These are phyloP conservation scores for Dioctria linearis DNA, from an alignment of 2,888 invertebrate species.

Conservation along the genomic window DNA sequence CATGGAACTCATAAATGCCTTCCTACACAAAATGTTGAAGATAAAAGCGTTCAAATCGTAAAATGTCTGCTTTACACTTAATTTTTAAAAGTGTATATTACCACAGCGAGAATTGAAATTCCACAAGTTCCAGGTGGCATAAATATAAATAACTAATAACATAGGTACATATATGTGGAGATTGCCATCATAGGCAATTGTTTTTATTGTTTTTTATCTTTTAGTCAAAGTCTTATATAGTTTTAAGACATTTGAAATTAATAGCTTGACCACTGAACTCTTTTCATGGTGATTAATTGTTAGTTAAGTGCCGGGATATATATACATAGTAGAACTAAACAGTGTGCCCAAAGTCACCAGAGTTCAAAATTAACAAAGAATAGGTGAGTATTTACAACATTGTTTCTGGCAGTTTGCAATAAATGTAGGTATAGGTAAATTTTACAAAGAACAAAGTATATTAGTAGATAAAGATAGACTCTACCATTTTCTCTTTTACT, in stretches of 20 bases:
- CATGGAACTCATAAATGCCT: slow-evolving; percentile 37
- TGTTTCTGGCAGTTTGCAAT: too few relatives aligned
- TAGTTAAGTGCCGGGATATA: too few relatives aligned
- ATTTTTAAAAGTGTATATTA: not conserved
- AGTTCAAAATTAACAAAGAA: too few relatives aligned
- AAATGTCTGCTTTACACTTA: slow-evolving; percentile 27
- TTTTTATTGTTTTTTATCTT: slow-evolving; percentile 15
- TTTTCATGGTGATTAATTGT: slow-evolving; percentile 4
- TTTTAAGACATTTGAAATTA: slow-evolving; percentile 14
- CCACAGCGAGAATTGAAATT: slow-evolving; percentile 1
- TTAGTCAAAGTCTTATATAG: slow-evolving; percentile 17
- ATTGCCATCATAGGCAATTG: not conserved
- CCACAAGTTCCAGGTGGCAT: slow-evolving; percentile 12
- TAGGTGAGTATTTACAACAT: too few relatives aligned
- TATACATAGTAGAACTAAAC: too few relatives aligned
- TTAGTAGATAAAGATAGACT: too few relatives aligned
- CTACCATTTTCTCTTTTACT: too few relatives aligned
- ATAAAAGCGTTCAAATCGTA: slow-evolving; percentile 32
- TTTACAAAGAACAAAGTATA: too few relatives aligned
- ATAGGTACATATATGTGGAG: not conserved
- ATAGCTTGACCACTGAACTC: slow-evolving; percentile 9
- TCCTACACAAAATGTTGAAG: slow-evolving; percentile 10
- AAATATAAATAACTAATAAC: not conserved
- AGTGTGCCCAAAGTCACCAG: too few relatives aligned
- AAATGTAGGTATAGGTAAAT: too few relatives aligned